Percentiles rank a stretch among this genome's conserved stretches.
Conservation (phyloP, 2,113 vertebrate genomes). For the Malurus melanocephalus region DNA sequence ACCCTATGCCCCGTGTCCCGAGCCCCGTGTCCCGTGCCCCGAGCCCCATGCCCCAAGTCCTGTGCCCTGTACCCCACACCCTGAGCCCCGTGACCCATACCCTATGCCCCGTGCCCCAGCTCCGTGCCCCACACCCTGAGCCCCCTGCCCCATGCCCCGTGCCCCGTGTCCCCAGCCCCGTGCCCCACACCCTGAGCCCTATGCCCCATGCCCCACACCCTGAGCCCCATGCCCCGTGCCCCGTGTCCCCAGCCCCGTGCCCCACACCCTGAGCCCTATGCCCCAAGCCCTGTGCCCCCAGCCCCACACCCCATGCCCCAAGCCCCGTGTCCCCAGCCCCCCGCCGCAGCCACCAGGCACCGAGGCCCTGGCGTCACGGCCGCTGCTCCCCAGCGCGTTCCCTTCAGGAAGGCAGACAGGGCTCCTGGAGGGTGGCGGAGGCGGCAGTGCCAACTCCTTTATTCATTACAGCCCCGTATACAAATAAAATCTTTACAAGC, state of each 20-base stretch:
- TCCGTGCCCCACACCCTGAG: accelerated
- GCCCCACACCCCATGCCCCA: no score
- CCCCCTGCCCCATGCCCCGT: accelerated
- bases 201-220: accelerated
- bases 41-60: no score
- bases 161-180: background rate
- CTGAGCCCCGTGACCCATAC: accelerated
- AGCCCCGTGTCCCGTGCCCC: no score
- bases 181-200: accelerated
- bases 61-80: no score
- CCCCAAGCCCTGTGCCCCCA: accelerated
- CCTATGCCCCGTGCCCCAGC: accelerated
- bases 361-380: background rate
- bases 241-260: no score
- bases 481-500: constrained; percentile 64
- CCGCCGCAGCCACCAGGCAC: accelerated
- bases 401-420: constrained; percentile 12
- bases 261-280: accelerated
- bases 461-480: constrained; percentile 20
- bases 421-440: constrained; percentile 28
- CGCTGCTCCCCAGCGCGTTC: background rate
- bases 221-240: accelerated
- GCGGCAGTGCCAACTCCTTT: constrained; percentile 23
- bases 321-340: no score
- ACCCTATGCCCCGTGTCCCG: no score